A percentile compares a stretch with the other conserved stretches of the same genome.
Evolutionary conservation across 2,113 vertebrate species (phyloP).

Genomic region (Paradoxurus hermaphroditus): DNA sequence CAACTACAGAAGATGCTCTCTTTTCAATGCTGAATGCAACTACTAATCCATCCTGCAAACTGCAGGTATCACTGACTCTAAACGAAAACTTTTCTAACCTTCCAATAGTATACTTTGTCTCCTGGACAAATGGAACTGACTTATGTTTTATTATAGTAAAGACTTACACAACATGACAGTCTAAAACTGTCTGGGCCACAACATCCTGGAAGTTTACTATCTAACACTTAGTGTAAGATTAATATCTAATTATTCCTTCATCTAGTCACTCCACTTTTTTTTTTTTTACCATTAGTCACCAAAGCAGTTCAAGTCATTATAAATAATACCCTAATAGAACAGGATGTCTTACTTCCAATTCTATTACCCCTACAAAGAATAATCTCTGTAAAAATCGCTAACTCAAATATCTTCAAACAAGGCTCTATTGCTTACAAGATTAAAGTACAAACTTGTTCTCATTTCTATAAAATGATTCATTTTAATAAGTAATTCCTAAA

Average conservation of each 20-base stretch:
- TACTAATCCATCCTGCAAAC: background rate
- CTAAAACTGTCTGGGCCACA: background rate
- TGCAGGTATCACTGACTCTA: background rate
- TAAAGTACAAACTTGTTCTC: background rate
- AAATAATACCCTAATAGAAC: background rate
- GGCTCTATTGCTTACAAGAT: background rate
- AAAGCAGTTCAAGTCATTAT: background rate
- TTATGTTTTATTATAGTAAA: background rate
- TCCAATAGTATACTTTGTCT: background rate
- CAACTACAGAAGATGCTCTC: background rate
- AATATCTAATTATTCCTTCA: background rate
- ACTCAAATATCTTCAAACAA: constrained; percentile 16
- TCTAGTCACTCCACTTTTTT: background rate
- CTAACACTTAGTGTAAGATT: background rate
- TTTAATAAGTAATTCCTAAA: background rate
- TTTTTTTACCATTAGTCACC: background rate
- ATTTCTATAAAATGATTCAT: background rate
- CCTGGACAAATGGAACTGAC: background rate
- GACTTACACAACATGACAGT: background rate
- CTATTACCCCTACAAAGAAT: background rate
- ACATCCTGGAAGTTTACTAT: background rate
- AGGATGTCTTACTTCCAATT: background rate
- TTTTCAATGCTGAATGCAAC: background rate
- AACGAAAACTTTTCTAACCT: background rate
- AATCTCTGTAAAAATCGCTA: constrained; percentile 8